phyloP scores from a whole-genome alignment of 2,888 invertebrate species.

The Drosophila aldrichi region DNA sequence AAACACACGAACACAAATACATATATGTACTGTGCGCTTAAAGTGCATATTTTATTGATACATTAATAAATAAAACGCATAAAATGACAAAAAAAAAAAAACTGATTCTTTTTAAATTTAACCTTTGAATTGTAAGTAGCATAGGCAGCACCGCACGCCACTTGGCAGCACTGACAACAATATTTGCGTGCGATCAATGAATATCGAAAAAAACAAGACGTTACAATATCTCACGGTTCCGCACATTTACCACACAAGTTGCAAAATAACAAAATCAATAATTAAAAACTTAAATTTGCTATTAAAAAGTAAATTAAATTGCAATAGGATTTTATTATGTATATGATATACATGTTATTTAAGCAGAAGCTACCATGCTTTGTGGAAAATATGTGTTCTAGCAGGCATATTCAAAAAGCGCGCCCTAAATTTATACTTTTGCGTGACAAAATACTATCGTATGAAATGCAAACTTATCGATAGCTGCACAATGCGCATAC shows the following conservation, averaged over 20 bases:
- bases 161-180: conserved; percentile 5
- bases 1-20: conserved; percentile 2
- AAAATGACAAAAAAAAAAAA: conserved; percentile 5
- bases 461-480: conserved; percentile 20
- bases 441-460: conserved; percentile 6
- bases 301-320: neutral
- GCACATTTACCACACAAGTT: conserved; percentile 4
- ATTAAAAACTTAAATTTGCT: neutral
- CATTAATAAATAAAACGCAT: conserved; percentile 55
- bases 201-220: neutral
- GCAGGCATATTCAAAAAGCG: neutral
- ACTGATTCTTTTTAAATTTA: neutral
- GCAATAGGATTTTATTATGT: accelerated
- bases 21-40: conserved; percentile 35
- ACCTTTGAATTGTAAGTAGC: neutral
- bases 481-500: neutral
- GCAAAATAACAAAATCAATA: neutral
- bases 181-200: neutral
- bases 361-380: too few species aligned
- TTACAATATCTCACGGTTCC: neutral
- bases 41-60: conserved; percentile 47
- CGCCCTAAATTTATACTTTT: neutral
- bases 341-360: neutral
- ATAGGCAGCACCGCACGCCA: neutral
- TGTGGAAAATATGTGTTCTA: too few species aligned